A percentile compares a stretch with the other conserved stretches of the same genome.
phyloP scores from a whole-genome alignment of 2,797 vertebrate genomes.

The Momotus momota region DNA sequence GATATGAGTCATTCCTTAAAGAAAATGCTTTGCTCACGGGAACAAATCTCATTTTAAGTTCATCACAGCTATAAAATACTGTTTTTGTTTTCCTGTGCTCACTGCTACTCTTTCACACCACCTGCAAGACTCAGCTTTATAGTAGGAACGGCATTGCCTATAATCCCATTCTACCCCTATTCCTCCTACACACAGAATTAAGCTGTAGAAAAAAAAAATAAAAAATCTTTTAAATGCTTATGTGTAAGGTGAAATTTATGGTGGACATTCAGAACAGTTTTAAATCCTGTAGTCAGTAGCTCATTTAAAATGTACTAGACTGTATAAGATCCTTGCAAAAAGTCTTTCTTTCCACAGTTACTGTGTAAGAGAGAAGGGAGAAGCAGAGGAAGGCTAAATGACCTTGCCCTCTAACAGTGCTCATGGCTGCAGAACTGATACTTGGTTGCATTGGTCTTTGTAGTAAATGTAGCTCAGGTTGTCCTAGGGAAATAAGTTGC shows the following conservation, averaged over 20 bases:
- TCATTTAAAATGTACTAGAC: neutral
- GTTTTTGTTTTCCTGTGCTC: neutral
- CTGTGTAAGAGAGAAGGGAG: neutral
- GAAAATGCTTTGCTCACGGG: neutral
- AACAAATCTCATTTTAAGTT: neutral
- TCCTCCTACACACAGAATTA: neutral
- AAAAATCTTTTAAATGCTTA: neutral
- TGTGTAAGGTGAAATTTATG: neutral
- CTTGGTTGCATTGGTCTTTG: neutral
- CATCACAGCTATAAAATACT: neutral
- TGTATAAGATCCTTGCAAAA: neutral
- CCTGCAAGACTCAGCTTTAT: neutral
- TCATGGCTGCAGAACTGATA: neutral
- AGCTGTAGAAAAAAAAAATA: neutral
- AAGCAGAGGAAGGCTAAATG: neutral
- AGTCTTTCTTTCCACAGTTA: neutral
- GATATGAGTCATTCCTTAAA: neutral
- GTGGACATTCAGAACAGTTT: neutral
- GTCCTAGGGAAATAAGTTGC: neutral
- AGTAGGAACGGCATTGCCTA: neutral
- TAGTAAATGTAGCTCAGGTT: neutral
- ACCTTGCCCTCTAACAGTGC: neutral
- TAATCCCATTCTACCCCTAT: neutral
- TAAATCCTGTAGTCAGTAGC: neutral
- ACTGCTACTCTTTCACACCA: neutral